Evolutionary conservation across 1,140 invertebrate genomes (phyloP).

Genomic region (Drosophila bifasciata): DNA sequence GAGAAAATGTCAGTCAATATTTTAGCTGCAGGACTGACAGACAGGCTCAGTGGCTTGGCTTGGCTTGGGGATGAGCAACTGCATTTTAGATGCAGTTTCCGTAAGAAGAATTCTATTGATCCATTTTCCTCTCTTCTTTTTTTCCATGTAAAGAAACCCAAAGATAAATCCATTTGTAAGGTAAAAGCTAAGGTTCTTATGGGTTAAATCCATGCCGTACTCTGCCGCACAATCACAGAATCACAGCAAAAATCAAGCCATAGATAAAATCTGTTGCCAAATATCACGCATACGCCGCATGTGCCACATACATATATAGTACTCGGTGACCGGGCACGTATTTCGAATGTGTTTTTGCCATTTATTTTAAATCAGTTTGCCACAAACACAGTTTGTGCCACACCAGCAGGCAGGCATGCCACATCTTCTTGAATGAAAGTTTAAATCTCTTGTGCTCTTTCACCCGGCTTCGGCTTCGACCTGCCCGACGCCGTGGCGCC

Average conservation of each 20-base stretch:
- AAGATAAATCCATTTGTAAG: neutral
- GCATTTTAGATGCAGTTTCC: slow-evolving; percentile 9
- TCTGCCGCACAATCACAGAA: slow-evolving; percentile 3
- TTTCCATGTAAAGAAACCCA: neutral
- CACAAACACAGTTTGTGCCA: slow-evolving; percentile 22
- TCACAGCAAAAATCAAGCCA: slow-evolving; percentile 2
- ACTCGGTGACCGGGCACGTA: slow-evolving; percentile 43
- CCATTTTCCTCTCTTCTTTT: no score
- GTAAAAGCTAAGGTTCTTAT: no score
- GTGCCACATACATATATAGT: no score
- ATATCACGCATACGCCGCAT: slow-evolving; percentile 64
- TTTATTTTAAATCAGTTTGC: slow-evolving; percentile 58
- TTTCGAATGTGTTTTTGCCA: slow-evolving; percentile 51
- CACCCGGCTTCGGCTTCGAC: no score
- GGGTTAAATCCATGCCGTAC: no score
- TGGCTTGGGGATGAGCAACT: neutral
- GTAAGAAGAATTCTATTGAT: slow-evolving; percentile 20
- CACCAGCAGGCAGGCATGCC: no score
- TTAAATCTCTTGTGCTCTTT: neutral
- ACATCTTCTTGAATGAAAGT: slow-evolving; percentile 36
- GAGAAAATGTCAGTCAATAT: slow-evolving; percentile 43
- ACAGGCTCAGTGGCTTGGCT: no score
- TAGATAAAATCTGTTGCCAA: slow-evolving; percentile 21
- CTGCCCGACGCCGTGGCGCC: slow-evolving; percentile 31
- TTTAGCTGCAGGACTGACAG: slow-evolving; percentile 20